Base-by-base conservation (phyloP, 2,888 invertebrate genomes). In the Liodrosophila aerea region DNA sequence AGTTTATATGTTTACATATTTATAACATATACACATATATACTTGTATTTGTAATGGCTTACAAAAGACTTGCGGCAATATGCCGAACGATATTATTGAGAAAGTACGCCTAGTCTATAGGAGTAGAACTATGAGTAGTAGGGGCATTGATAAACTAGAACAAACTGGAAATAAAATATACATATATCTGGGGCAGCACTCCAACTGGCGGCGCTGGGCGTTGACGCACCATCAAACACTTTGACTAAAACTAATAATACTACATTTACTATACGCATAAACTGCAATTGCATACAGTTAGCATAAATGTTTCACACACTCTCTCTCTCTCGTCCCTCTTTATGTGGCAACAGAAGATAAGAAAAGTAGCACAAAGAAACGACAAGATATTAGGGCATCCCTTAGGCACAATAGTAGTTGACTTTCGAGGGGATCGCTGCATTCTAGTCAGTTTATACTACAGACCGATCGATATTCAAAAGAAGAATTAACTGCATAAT, bases 201-300 rank as follows among this genome's bases (percentile, higher is more conserved):
- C n/a, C 54, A 62, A 73, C 64, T 70, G 78, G 80, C 78, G 82
- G 83, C 75, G 83, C 83, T 73, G 85, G n/a, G 85, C 83, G 82
- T 84, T 84, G 85, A 84, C 74, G 56, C 58, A 58, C 22, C 64
- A 45, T 37, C 33, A 43, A 9, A 56, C 57, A 53, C 43, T 67
- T 41, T 54, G 39, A 61, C 34, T 36, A 40, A 52, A 15, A 45
- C 34, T 46, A 16, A 40, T 1, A 18, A 7, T 15, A 36, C 13
- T 34, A 44, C 73, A 83, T 64, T 57, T 44, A 63, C 77, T 66
- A 68, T 59, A 65, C 67, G 74, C 72, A 78, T 74, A 81, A 81
- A 63, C 62, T 73, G 76, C 66, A 73, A 56, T 58, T 43, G 69
- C 73, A 64, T 63, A 43, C 60, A 41, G 52, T 64, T 64, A 76